Percentiles rank a stretch among this genome's conserved stretches.
Evolutionary conservation across 1,140 invertebrate species (phyloP).

Genomic region (Heterodera schachtii): DNA sequence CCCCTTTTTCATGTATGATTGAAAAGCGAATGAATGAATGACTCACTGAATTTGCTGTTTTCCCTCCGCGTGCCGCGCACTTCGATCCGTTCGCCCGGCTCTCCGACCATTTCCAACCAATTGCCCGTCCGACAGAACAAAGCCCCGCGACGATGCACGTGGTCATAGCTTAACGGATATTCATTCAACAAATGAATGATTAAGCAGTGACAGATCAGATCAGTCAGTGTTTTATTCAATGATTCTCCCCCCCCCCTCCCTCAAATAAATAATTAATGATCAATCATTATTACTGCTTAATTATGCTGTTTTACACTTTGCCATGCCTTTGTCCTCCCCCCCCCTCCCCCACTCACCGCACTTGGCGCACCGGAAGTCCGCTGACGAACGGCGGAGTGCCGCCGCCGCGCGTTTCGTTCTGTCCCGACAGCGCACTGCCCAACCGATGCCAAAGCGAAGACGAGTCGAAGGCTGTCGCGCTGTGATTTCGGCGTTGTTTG

Average conservation of each 20-base stretch:
- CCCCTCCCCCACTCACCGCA: background rate
- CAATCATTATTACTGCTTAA: too few relatives aligned
- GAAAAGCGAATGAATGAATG: background rate
- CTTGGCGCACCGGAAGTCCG: slow-evolving; percentile 23
- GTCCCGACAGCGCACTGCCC: background rate
- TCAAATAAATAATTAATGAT: background rate
- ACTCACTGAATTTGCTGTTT: slow-evolving; percentile 47
- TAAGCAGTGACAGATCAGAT: too few relatives aligned
- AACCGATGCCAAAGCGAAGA: slow-evolving; percentile 22
- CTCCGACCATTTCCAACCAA: slow-evolving; percentile 45
- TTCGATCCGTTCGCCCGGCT: slow-evolving; percentile 32
- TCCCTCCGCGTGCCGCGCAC: slow-evolving; percentile 39
- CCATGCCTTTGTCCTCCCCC: background rate
- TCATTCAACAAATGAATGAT: background rate
- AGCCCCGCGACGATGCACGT: slow-evolving; percentile 43
- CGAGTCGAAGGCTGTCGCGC: background rate
- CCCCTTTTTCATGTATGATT: too few relatives aligned
- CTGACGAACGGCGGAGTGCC: background rate
- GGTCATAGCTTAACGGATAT: slow-evolving; percentile 34
- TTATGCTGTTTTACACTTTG: too few relatives aligned
- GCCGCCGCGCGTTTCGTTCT: background rate
- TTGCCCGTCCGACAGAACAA: slow-evolving; percentile 51
- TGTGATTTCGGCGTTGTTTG: slow-evolving; percentile 19
- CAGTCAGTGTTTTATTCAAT: too few relatives aligned
- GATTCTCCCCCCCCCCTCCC: too few relatives aligned